Conservation (phyloP, 35 echinoderm and acorn worm genomes). For the Amphiura filiformis region DNA sequence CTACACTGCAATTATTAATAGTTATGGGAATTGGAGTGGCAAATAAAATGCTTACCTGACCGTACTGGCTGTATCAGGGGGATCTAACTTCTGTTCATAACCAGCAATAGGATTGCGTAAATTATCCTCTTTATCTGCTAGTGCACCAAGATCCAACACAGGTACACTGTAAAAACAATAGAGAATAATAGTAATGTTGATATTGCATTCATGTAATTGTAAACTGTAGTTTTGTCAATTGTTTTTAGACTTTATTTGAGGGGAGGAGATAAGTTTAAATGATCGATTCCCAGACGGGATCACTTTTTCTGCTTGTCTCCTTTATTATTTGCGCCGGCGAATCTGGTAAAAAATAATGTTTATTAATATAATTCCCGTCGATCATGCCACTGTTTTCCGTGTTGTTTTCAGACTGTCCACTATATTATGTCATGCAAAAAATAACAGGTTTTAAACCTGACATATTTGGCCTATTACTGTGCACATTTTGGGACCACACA, state of each 20-base stretch:
- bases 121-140: conserved; percentile 67
- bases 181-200: not conserved
- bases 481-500: too few species aligned
- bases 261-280: too few species aligned
- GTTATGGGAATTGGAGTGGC: not conserved
- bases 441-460: too few species aligned
- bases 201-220: not conserved
- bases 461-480: too few species aligned
- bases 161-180: conserved; percentile 60
- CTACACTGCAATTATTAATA: not conserved
- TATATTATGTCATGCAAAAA: not conserved
- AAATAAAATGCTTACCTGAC: conserved; percentile 83
- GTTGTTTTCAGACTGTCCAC: not conserved
- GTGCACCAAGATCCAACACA: conserved; percentile 52
- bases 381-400: too few species aligned
- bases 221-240: not conserved
- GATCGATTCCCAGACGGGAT: too few species aligned
- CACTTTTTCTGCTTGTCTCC: too few species aligned
- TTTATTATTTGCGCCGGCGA: too few species aligned
- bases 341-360: too few species aligned
- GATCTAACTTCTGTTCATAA: conserved; percentile 60
- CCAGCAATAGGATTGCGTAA: conserved; percentile 55
- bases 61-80: conserved; percentile 94
- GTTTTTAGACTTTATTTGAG: not conserved
- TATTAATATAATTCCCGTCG: too few species aligned